A percentile compares a stretch with the other conserved stretches of the same genome.
These are phyloP conservation scores for Ochropacha duplaris DNA, from an alignment of 2,888 invertebrate genomes.

Conservation along the genomic window DNA sequence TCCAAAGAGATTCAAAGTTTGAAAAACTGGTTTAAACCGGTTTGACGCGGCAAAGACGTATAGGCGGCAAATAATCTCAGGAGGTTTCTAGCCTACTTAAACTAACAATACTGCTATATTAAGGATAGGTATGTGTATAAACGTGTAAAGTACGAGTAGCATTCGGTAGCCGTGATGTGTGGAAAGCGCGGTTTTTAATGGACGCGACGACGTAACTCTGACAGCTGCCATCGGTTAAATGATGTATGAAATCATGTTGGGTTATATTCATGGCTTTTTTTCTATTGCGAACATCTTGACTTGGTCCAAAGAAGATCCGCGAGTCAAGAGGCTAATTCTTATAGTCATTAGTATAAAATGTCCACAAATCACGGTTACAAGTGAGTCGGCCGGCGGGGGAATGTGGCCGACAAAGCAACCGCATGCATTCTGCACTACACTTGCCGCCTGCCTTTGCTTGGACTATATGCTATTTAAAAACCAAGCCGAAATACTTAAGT, in stretches of 20 bases:
- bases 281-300: too few species aligned
- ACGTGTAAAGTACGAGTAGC: conserved; percentile 72
- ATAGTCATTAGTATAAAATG: conserved; percentile 10
- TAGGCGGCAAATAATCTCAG: conserved; percentile 61
- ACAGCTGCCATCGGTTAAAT: background rate
- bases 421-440: conserved; percentile 72
- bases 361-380: conserved; percentile 62
- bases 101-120: conserved; percentile 77
- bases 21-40: conserved; percentile 16
- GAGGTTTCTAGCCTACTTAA: conserved; percentile 75
- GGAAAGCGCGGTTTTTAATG: conserved; percentile 31
- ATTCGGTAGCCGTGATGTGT: conserved; percentile 62
- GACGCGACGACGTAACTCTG: background rate
- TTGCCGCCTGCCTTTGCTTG: conserved; percentile 57
- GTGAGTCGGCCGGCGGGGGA: conserved; percentile 60
- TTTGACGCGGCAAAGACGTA: background rate
- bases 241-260: background rate
- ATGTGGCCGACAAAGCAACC: conserved; percentile 71
- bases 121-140: conserved; percentile 69
- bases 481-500: background rate
- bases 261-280: background rate
- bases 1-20: background rate
- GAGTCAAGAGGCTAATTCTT: too few species aligned
- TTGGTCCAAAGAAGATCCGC: too few species aligned
- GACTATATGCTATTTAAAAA: conserved; percentile 18